A percentile compares a stretch with the other conserved stretches of the same genome.
These are phyloP conservation scores for Drosophila prostipennis DNA, from an alignment of 2,888 invertebrate genomes.

Conservation along the genomic window DNA sequence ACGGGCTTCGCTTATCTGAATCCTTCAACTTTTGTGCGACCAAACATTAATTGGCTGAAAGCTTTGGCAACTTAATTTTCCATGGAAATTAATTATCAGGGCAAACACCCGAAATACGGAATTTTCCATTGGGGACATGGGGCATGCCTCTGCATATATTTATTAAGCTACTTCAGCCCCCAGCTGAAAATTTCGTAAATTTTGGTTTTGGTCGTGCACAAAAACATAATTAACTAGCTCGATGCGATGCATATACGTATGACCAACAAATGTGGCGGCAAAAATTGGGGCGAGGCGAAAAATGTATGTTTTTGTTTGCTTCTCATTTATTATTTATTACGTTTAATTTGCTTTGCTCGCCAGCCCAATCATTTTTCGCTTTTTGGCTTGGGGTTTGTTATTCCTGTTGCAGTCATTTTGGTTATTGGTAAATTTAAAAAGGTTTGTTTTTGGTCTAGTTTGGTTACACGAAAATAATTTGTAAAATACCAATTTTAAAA, in stretches of 20 bases:
- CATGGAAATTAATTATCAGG: constrained; percentile 44
- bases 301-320: constrained; percentile 36
- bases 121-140: constrained; percentile 19
- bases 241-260: constrained; percentile 15
- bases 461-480: background rate
- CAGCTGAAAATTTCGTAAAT: constrained; percentile 33
- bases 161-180: constrained; percentile 28
- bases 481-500: background rate
- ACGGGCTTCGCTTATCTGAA: background rate
- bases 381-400: constrained; percentile 7
- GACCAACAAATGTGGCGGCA: constrained; percentile 10
- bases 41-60: constrained; percentile 37
- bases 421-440: constrained; percentile 10
- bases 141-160: constrained; percentile 41
- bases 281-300: background rate
- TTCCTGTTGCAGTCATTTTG: constrained; percentile 5
- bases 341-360: constrained; percentile 38
- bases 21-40: constrained; percentile 9
- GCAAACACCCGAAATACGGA: constrained; percentile 34
- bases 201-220: constrained; percentile 21
- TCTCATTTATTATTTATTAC: constrained; percentile 41
- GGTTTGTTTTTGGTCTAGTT: too few species aligned
- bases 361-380: constrained; percentile 22
- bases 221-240: constrained; percentile 46
- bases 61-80: constrained; percentile 42